Conservation (phyloP, 2,888 invertebrate genomes). For the Cybosia mesomella region DNA sequence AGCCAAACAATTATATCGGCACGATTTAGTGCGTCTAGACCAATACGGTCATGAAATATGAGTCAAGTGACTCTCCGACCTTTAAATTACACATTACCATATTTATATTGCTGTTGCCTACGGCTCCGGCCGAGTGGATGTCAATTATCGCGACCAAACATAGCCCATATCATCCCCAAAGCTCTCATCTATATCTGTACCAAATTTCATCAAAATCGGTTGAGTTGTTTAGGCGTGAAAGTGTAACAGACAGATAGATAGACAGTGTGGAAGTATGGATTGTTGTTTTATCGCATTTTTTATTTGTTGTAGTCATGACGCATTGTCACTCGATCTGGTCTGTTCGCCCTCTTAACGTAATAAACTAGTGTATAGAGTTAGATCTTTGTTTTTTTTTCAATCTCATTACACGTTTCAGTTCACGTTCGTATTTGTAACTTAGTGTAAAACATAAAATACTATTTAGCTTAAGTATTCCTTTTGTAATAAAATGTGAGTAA, state of each 20-base stretch:
- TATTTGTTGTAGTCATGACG: not conserved
- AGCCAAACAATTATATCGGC: constrained; percentile 26
- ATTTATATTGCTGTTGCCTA: not conserved
- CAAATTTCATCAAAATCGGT: too few relatives aligned
- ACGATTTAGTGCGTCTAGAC: constrained; percentile 51
- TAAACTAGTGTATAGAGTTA: constrained; percentile 14
- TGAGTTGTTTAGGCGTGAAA: too few relatives aligned
- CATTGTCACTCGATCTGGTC: constrained; percentile 1
- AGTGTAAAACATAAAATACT: not conserved
- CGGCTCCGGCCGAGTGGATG: too few relatives aligned
- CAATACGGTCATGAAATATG: constrained; percentile 33
- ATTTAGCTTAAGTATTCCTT: not conserved
- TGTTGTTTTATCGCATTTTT: not conserved
- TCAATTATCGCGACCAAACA: too few relatives aligned
- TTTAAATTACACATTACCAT: constrained; percentile 21
- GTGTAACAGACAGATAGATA: too few relatives aligned
- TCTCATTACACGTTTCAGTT: constrained; percentile 11
- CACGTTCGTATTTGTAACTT: constrained; percentile 10
- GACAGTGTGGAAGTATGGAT: too few relatives aligned
- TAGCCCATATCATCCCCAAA: too few relatives aligned
- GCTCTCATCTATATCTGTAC: too few relatives aligned
- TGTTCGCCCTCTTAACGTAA: not conserved
- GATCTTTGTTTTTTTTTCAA: not conserved
- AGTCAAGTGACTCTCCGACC: constrained; percentile 27
- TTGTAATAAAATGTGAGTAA: not conserved